phyloP scores from a whole-genome alignment of 2,888 invertebrate species.

The Odiellus spinosus region DNA sequence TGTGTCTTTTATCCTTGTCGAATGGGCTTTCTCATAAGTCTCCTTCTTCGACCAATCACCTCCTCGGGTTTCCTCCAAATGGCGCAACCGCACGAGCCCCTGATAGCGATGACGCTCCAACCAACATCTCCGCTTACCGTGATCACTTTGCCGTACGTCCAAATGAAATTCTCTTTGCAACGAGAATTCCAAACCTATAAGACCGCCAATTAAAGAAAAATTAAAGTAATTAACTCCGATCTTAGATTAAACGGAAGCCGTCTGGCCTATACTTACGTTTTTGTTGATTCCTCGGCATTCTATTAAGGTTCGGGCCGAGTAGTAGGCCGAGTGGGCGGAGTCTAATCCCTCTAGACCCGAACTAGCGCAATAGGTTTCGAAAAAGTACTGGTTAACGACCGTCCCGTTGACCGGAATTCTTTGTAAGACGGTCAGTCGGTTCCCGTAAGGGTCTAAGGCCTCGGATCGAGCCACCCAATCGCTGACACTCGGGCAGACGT shows the following conservation, averaged over 20 bases:
- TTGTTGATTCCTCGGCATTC: conserved; percentile 16
- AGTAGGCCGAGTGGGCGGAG: not conserved
- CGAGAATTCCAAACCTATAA: conserved; percentile 10
- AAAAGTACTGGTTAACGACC: conserved; percentile 13
- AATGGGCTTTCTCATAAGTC: too few relatives aligned
- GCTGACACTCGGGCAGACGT: conserved; percentile 13
- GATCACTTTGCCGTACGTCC: conserved; percentile 16
- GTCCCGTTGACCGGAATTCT: conserved; percentile 13
- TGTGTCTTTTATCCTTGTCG: too few relatives aligned
- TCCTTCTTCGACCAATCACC: too few relatives aligned
- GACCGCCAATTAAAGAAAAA: not conserved
- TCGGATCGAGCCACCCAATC: conserved; percentile 13
- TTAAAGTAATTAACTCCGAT: too few relatives aligned
- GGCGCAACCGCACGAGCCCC: conserved; percentile 14
- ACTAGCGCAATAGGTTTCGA: conserved; percentile 11
- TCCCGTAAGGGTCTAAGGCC: conserved; percentile 14
- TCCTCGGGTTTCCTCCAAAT: conserved; percentile 8
- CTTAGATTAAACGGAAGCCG: too few relatives aligned
- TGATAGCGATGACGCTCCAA: conserved; percentile 15
- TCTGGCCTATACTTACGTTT: conserved; percentile 4
- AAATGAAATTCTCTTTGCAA: conserved; percentile 15
- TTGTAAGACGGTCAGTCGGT: conserved; percentile 11
- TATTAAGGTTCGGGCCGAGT: not conserved
- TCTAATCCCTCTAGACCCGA: conserved; percentile 1
- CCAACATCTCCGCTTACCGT: conserved; percentile 9